phyloP scores from a whole-genome alignment of 23 tunicate species.

The Oikopleura albicans region DNA sequence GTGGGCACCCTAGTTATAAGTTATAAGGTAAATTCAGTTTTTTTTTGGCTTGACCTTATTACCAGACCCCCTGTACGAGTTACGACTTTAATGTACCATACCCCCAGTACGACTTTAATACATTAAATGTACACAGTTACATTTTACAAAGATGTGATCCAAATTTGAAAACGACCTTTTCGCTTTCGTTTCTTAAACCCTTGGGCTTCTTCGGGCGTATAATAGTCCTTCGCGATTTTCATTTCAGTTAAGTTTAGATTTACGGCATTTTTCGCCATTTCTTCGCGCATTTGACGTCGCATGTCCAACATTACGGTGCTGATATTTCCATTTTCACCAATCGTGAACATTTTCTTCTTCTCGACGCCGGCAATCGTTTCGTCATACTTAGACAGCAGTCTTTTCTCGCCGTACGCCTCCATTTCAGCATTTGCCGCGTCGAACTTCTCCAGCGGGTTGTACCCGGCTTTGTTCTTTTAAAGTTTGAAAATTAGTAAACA shows the following conservation, averaged over 20 bases:
- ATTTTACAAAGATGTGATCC: no score
- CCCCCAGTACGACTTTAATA: no score
- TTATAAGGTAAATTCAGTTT: no score
- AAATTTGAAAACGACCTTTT: no score
- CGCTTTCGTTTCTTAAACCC: no score
- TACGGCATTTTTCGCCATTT: constrained; percentile 22
- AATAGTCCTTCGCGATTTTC: background rate
- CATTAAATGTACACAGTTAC: no score
- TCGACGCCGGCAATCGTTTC: constrained; percentile 75
- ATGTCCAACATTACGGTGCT: constrained; percentile 24
- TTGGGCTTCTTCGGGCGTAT: background rate
- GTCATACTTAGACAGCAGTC: constrained; percentile 45
- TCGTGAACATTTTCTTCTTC: constrained; percentile 31
- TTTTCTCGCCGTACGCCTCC: background rate
- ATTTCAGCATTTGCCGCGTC: background rate
- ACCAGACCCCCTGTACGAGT: no score
- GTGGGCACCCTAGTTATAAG: no score
- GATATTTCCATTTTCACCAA: constrained; percentile 46
- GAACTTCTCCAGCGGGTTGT: background rate
- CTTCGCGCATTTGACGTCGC: constrained; percentile 68
- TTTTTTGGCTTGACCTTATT: no score
- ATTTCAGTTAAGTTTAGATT: background rate
- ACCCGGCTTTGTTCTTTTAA: background rate
- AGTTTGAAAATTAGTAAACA: background rate
- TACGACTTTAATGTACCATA: no score